Evolutionary conservation across 2,797 vertebrate genomes (phyloP), one percentile per base, ranked within the genome.

Genomic region (Schizopygopsis malacanthus): DNA sequence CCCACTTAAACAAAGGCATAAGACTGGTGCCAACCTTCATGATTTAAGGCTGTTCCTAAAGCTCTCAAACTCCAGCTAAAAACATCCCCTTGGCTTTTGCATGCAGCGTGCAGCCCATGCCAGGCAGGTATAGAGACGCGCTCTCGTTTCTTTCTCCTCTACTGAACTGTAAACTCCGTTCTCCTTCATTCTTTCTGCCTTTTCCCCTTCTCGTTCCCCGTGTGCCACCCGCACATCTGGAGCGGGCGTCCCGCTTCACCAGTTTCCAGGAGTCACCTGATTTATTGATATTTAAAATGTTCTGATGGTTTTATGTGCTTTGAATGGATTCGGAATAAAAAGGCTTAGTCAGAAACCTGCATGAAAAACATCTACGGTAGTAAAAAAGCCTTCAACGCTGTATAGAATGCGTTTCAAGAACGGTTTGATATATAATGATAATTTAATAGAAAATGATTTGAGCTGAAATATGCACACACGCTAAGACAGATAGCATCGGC

Each of bases 231-330:
- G 92, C 94, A 96, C 96, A 96, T 97, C 96, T 96, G 96, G 95
- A 95, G 95, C 96, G 92, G 89, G 93, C 95, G 96, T 93, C 91
- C 94, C 90, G 92, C 94, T 95, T 95, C 95, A 95, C 92, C 95
- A 93, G 95, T 97, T 94, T 96, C 95, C 94, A 95, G 93, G 90
- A 93, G 94, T 95, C 94, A 96, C 96, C 95, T 92, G 91, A 95
- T 97, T 97, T 97, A 97, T 96, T 96, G 95, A 95, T 96, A 95
- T 96, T 95, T 94, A 93, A 95, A 95, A 94, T 94, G 93, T 95
- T 90, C 91, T 94, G 94, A 96, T 96, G 95, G 95, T 96, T 97
- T 97, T 95, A 96, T 94, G 94, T 92, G 93, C 92, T 89, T 89
- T 91, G 88, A 92, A 92, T 91, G 86, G 89, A 91, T 90, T 89